Percentiles rank a stretch among this genome's conserved stretches.
phyloP scores from a whole-genome alignment of 2,113 vertebrate species.

The Plectropomus leopardus region DNA sequence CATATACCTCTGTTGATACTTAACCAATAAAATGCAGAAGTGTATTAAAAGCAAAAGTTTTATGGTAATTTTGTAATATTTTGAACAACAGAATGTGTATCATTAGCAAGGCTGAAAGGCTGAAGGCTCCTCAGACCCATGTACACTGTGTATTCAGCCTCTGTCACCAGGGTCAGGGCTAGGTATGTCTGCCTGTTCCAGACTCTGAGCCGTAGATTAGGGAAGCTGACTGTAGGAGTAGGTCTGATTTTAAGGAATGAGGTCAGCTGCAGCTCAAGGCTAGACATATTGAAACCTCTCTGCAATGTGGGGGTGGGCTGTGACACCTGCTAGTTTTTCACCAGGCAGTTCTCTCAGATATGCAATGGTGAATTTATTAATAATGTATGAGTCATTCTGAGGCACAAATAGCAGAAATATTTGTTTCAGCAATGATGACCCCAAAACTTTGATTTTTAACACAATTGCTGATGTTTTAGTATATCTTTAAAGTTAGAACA shows the following conservation, averaged over 20 bases:
- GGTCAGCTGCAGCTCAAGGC: conserved; percentile 64
- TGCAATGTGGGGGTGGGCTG: conserved; percentile 11
- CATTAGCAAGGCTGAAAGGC: not conserved
- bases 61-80: not conserved
- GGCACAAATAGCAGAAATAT: not conserved
- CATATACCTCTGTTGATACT: not conserved
- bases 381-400: not conserved
- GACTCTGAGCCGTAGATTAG: conserved; percentile 41
- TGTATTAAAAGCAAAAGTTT: no score
- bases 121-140: not conserved
- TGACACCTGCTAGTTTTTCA: conserved; percentile 45
- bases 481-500: not conserved
- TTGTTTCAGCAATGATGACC: not conserved
- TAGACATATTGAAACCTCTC: conserved; percentile 32
- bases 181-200: conserved; percentile 19
- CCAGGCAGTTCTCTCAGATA: conserved; percentile 24
- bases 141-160: not conserved
- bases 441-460: not conserved
- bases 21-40: not conserved
- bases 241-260: conserved; percentile 53
- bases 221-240: conserved; percentile 16
- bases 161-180: conserved; percentile 8
- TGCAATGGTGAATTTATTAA: conserved; percentile 6
- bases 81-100: not conserved
- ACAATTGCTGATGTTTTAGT: not conserved